phyloP scores from a whole-genome alignment of 2,113 vertebrate genomes.

The Hypanus sabinus region DNA sequence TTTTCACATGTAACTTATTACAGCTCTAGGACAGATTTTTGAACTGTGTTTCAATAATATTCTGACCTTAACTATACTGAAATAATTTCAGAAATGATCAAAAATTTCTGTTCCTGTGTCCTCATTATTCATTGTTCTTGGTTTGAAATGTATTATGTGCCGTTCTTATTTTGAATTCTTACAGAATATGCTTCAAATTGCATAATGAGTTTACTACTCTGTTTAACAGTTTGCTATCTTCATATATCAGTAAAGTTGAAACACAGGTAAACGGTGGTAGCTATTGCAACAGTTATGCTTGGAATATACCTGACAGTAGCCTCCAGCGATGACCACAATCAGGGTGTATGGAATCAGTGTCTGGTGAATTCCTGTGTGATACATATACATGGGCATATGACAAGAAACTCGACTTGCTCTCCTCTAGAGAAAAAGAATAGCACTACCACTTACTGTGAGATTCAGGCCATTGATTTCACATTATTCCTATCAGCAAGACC shows the following conservation, averaged over 20 bases:
- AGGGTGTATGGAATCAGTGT: background rate
- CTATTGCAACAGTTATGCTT: background rate
- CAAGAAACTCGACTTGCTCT: background rate
- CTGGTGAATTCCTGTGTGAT: background rate
- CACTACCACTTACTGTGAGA: background rate
- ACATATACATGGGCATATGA: too few species aligned
- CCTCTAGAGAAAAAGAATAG: background rate
- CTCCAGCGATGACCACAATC: background rate
- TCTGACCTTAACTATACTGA: background rate
- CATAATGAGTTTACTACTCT: background rate
- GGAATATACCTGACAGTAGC: too few species aligned
- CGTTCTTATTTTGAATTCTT: background rate
- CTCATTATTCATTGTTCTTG: background rate
- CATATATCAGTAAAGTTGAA: background rate
- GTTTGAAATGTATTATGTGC: background rate
- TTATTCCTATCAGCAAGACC: background rate
- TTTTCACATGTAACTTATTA: constrained; percentile 5
- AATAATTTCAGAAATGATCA: background rate
- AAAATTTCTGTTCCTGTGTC: background rate
- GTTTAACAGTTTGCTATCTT: background rate
- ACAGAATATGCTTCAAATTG: background rate
- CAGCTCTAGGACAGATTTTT: constrained; percentile 6
- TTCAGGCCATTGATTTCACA: background rate
- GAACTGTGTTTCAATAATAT: background rate
- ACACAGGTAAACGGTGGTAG: background rate